These are phyloP conservation scores for Notarius lentiginosus DNA, from an alignment of 2,113 vertebrate genomes.

Conservation along the genomic window DNA sequence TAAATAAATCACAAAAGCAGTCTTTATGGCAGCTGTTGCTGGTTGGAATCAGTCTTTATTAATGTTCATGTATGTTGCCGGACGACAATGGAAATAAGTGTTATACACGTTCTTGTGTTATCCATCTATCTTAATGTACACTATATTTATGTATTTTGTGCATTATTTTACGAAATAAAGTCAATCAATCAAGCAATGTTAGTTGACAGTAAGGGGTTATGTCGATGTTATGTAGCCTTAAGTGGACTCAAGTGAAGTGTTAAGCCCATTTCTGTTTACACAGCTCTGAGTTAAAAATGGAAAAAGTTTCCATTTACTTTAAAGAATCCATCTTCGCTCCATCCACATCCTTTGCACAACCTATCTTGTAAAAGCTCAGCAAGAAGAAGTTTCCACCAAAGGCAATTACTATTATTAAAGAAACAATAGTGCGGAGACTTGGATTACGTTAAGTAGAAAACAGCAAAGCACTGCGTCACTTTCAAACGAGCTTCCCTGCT, in stretches of 20 bases:
- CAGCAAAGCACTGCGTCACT: slow-evolving; percentile 60
- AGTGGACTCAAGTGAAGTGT: not conserved
- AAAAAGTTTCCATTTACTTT: not conserved
- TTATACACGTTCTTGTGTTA: no score
- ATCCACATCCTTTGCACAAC: not conserved
- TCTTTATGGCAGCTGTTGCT: no score
- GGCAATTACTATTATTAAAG: slow-evolving; percentile 48
- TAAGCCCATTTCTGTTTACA: not conserved
- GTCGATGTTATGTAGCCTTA: not conserved
- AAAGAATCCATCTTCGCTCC: not conserved
- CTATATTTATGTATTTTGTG: no score
- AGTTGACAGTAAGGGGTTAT: not conserved
- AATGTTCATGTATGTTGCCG: not conserved
- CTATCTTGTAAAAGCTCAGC: slow-evolving; percentile 10
- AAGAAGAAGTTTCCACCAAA: slow-evolving; percentile 18
- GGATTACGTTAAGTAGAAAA: slow-evolving; percentile 61
- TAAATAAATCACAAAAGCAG: not conserved
- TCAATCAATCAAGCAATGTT: no score
- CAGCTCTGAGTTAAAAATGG: not conserved
- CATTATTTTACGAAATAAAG: no score
- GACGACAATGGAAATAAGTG: no score
- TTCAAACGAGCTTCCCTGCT: slow-evolving; percentile 66
- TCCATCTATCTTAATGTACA: no score
- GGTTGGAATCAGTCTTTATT: not conserved
- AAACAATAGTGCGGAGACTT: slow-evolving; percentile 64